Percentiles rank a stretch among this genome's conserved stretches.
Evolutionary conservation across 2,113 vertebrate genomes (phyloP).

Genomic region (Falco punctatus): DNA sequence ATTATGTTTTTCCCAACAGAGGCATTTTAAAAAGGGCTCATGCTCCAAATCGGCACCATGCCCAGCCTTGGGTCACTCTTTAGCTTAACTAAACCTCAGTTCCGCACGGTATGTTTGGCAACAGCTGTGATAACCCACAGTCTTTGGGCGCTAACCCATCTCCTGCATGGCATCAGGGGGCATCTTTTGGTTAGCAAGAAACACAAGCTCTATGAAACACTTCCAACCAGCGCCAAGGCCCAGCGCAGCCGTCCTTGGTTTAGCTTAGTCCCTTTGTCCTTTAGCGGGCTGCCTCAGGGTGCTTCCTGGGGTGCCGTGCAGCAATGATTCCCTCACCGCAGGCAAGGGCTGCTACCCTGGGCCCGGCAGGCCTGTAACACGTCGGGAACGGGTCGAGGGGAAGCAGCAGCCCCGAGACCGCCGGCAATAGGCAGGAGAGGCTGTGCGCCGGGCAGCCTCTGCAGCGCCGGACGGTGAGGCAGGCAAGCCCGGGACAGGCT

Average conservation of each 20-base stretch:
- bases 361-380: accelerated
- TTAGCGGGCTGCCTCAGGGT: not conserved
- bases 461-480: no score
- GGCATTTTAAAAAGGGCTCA: accelerated
- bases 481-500: no score
- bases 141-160: not conserved
- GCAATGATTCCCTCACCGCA: accelerated
- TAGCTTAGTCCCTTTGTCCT: not conserved
- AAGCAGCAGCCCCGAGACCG: not conserved
- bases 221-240: accelerated
- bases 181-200: accelerated
- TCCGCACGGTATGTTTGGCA: not conserved
- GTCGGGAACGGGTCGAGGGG: accelerated
- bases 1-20: not conserved
- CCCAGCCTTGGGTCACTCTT: not conserved
- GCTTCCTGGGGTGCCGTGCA: not conserved
- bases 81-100: not conserved
- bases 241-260: not conserved
- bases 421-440: no score
- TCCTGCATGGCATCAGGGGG: accelerated
- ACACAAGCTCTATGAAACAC: not conserved
- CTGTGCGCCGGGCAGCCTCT: not conserved
- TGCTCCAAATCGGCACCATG: no score
- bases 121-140: not conserved
- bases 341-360: accelerated